phyloP scores from a whole-genome alignment of 1,140 invertebrate genomes.

The Drosophila lacteicornis region DNA sequence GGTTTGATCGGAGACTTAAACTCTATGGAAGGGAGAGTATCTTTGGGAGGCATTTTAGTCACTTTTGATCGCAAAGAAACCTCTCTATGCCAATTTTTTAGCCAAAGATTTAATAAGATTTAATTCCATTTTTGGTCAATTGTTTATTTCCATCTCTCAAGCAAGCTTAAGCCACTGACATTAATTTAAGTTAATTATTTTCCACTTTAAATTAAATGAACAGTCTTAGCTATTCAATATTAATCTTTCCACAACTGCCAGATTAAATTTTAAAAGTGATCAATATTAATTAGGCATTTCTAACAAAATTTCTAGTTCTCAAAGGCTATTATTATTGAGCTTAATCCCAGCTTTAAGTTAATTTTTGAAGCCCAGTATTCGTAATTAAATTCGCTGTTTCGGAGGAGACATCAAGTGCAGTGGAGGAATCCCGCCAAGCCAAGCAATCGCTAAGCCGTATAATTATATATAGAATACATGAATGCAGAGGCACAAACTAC shows the following conservation, averaged over 20 bases:
- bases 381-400: constrained; percentile 41
- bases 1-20: not conserved
- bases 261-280: not conserved
- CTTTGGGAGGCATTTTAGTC: not conserved
- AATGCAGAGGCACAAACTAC: constrained; percentile 40
- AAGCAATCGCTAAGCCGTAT: constrained; percentile 51
- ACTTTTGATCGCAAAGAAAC: too few species aligned
- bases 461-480: constrained; percentile 70
- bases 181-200: too few species aligned
- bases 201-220: not conserved
- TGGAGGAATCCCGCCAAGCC: constrained; percentile 38
- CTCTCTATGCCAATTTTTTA: too few species aligned
- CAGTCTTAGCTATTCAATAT: not conserved
- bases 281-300: not conserved
- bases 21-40: too few species aligned
- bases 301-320: not conserved
- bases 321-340: not conserved
- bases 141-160: too few species aligned
- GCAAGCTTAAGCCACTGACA: too few species aligned
- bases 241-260: not conserved
- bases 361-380: not conserved
- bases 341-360: constrained; percentile 1
- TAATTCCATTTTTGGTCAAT: not conserved
- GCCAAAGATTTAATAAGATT: not conserved
- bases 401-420: constrained; percentile 8